Evolutionary conservation across 2,888 invertebrate genomes (phyloP), one percentile per base, ranked within the genome.

Genomic region (Matsumyia berberina): DNA sequence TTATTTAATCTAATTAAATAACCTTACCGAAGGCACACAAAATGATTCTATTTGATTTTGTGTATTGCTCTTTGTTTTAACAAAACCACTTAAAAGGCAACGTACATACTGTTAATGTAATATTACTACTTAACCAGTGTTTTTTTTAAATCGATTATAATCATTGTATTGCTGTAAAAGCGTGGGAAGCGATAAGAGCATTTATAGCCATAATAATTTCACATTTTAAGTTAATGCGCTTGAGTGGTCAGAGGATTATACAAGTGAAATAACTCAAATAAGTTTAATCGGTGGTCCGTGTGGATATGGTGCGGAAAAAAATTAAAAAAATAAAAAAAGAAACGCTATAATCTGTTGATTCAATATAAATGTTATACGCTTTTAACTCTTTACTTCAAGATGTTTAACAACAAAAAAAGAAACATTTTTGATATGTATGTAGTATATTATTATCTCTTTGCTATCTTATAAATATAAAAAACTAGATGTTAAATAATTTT

Each of bases 11-110:
- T 72, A 19, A 44, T 66, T 66, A 35, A 64, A 42, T 53, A 58
- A 82, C 33, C 64, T 33, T 55, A 58, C 60, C 39, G 46, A 82
- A 82, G 77, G 82, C 77, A 77, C 66, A 82, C 77, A 77, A 82
- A 82, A 78, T 53, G 29, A 70, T 66, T 66, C 24, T 72, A 66
- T 31, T 70, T 60, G 51, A 76, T 70, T 81, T 77, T 81, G 80
- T 57, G 70, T 35, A 70, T 60, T 72, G 51, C 58, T 62, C 60
- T 49, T 57, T 70, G 39, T 37, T 67, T 37, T 37, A 37, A 44
- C 3, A 17, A 46, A 62, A 15, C 11, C 31, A 33, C 24, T 15
- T 15, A 12, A 42, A 42, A 46, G 9, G 6, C 11, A 46, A 57
- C n/a, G 12, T 39, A 9, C 24, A n/a, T n/a, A 3, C 24, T 24